phyloP scores from a whole-genome alignment of 2,113 vertebrate genomes.

The Coturnix japonica region DNA sequence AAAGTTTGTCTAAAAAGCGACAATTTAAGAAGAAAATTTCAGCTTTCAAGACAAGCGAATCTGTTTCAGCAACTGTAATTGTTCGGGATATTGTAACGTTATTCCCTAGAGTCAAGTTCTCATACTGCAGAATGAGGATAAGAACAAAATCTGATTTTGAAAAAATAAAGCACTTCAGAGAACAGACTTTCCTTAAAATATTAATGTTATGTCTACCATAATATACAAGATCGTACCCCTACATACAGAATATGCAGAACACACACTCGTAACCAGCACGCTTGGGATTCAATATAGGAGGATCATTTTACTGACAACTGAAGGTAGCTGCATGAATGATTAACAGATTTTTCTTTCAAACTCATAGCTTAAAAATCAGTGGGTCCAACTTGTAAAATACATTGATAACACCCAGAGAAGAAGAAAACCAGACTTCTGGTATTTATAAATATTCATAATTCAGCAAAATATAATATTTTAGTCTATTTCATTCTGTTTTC shows the following conservation, averaged over 20 bases:
- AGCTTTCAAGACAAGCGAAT: conserved; percentile 34
- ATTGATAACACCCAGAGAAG: neutral
- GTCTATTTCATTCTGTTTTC: neutral
- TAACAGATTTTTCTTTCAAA: neutral
- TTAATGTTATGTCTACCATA: neutral
- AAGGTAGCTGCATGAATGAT: neutral
- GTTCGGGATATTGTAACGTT: conserved; percentile 10
- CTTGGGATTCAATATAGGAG: neutral
- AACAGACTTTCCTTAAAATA: neutral
- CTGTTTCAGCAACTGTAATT: conserved; percentile 15
- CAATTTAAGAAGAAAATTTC: conserved; percentile 54
- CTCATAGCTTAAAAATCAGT: neutral
- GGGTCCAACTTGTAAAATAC: neutral
- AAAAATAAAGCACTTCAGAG: conserved; percentile 15
- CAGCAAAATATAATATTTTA: neutral
- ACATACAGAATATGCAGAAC: neutral
- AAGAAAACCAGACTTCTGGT: neutral
- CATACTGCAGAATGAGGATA: neutral
- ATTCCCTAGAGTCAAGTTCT: conserved; percentile 23
- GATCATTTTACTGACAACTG: neutral
- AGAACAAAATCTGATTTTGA: conserved; percentile 33
- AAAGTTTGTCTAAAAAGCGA: conserved; percentile 28
- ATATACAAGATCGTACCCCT: rapidly evolving
- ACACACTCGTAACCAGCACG: neutral
- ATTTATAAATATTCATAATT: neutral